Base-by-base conservation (phyloP, 2,113 vertebrate genomes). In the Pygoscelis adeliae region DNA sequence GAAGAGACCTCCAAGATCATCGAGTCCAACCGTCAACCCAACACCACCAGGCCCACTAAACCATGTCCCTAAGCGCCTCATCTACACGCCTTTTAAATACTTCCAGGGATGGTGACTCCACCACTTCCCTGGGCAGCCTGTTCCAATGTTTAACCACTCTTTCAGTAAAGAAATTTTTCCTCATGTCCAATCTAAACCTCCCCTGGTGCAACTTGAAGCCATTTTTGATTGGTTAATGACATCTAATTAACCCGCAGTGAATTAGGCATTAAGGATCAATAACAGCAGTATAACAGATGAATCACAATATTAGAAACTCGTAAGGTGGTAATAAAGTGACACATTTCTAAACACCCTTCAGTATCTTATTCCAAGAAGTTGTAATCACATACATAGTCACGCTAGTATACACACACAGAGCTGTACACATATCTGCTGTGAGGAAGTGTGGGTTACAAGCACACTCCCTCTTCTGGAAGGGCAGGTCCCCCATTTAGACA, bases 341-440 rank as follows among this genome's bases (percentile, higher is more conserved):
- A 25, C 0, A 1, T 53, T 52, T 61, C 22, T 69, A 62, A 92
- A 38, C 2, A 36, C 3, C 6, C n/a, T 82, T 70, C 18, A 59
- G 0, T 63, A 55, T n/a, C 5, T 46, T 50, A 46, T 71, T 66
- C 23, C 10, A 40, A 36, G 32, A 87, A 34, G 14, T 66, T 71
- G 13, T 42, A 71, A 36, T 61, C 46, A 44, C 18, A 52, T 3
- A 30, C 9, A 16, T 1, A 30, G 12, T 22, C 1, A 0, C 32
- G 25, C 17, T 36, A 50, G 5, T 13, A 13, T 23, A 38, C 30
- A 47, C 15, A 44, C n/a, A 11, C 8, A 58, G 29, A 65, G 26
- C 10, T 71, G 10, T 56, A 29, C 19, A 44, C 9, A 20, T 2
- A 18, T 4, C 30, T 12, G 9, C 56, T 76, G 47, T 27, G 15